Evolutionary conservation across 1,140 invertebrate genomes (phyloP).

Genomic region (Rhynchophorus ferrugineus): DNA sequence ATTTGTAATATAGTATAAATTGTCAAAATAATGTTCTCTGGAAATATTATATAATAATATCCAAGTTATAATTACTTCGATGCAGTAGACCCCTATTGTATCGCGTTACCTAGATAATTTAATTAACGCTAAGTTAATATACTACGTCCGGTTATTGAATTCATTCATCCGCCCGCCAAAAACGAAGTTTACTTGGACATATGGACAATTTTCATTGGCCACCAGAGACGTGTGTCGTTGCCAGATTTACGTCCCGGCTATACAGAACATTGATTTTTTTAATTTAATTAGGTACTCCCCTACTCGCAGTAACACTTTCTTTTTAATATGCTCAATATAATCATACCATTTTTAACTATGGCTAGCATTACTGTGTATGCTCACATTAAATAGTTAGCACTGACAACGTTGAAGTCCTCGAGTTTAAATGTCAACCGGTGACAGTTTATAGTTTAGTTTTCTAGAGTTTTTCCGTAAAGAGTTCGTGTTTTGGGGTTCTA

Average conservation of each 20-base stretch:
- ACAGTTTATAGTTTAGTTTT: no score
- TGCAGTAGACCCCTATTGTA: no score
- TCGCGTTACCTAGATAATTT: no score
- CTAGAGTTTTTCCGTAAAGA: no score
- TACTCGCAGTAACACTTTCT: not conserved
- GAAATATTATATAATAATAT: no score
- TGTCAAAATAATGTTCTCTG: no score
- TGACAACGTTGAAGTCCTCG: no score
- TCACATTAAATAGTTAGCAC: no score
- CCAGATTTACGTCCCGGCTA: not conserved
- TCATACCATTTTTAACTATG: not conserved
- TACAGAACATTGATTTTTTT: not conserved
- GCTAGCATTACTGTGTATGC: no score
- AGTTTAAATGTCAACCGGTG: not conserved
- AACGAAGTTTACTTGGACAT: constrained; percentile 9
- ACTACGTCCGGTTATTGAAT: not conserved
- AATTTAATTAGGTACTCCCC: not conserved
- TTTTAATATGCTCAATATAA: not conserved
- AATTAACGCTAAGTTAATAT: not conserved
- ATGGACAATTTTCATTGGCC: constrained; percentile 7
- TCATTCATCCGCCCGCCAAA: not conserved
- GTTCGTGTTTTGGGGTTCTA: no score
- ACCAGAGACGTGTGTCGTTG: not conserved
- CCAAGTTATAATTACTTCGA: no score
- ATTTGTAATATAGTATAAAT: no score